Evolutionary conservation across 2,113 vertebrate species (phyloP), one percentile per base, ranked within the genome.

Genomic region (Sinocyclocheilus anshuiensis): DNA sequence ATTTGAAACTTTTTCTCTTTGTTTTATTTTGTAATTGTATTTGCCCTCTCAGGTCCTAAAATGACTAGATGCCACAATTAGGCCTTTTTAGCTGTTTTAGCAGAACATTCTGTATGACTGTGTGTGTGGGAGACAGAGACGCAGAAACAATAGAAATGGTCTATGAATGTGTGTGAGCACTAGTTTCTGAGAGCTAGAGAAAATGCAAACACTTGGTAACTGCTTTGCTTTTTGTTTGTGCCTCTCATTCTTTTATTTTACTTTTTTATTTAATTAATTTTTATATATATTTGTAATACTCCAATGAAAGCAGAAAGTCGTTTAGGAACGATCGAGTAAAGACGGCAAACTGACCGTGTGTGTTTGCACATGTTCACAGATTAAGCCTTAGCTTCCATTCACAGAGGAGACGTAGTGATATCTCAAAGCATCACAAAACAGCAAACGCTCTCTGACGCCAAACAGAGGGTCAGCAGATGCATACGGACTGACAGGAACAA

Each of bases 351-450:
- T 92, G 91, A 91, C 88, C 50, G 90, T 92, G 92, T 92, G 91
- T 91, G 90, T 92, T 93, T 94, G 93, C 93, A 93, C 93, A 95
- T 89, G 92, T 91, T 94, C 92, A 94, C 93, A 93, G 87, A 92
- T 90, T 87, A 94, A 93, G 92, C 94, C 92, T 94, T 94, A 94
- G 91, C 90, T 90, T 90, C 86, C 87, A 4, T 91, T 86, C 87
- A 88, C 89, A 90, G 91, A 86, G 84, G 86, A 59, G 65, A 45
- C 50, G 72, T 75, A 67, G 57, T 24, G 77, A 63, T 86, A 89
- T 91, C 89, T 88, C 86, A 89, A 89, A 89, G 88, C 90, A 89
- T 87, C 59, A 42, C 26, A 74, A 59, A 91, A 89, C 89, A 84
- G 88, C 85, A 88, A 76, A 84, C 86, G 88, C 87, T 86, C 77